Evolutionary conservation across 2,888 invertebrate genomes (phyloP).

Genomic region (Ellobium chinense): DNA sequence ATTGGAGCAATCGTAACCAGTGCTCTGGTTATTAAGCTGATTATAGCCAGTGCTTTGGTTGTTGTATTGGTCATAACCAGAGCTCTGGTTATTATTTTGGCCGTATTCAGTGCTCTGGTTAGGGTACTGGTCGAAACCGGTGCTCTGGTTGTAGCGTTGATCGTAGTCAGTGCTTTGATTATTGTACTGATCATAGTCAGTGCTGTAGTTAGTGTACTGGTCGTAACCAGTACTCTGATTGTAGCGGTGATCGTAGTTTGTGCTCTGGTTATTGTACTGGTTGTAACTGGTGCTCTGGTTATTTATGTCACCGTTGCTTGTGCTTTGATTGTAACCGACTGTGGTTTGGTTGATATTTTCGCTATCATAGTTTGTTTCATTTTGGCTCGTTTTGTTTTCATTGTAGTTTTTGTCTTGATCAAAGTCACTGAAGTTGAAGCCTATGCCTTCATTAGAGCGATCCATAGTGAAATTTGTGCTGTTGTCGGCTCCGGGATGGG

Average conservation of each 20-base stretch:
- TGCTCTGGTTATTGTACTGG: neutral
- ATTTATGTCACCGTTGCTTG: neutral
- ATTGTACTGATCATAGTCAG: neutral
- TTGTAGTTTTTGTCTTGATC: neutral
- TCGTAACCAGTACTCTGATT: neutral
- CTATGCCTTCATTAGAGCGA: no score
- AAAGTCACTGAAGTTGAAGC: no score
- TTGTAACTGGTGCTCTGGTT: neutral
- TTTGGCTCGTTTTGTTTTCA: neutral
- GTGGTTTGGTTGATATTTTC: neutral
- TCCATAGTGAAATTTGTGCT: neutral
- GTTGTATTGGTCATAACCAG: neutral
- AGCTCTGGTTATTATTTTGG: neutral
- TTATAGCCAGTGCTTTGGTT: neutral
- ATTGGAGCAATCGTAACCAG: neutral
- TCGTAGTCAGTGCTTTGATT: slow-evolving; percentile 2
- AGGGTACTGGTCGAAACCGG: no score
- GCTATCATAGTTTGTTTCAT: neutral
- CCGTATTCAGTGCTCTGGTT: neutral
- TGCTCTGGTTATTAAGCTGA: neutral
- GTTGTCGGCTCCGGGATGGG: neutral
- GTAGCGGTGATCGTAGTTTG: neutral
- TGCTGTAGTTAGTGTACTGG: neutral
- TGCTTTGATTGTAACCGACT: neutral
- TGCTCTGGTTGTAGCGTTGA: no score